These are phyloP conservation scores for Podarcis siculus DNA, from an alignment of 2,797 vertebrate genomes.

Conservation along the genomic window DNA sequence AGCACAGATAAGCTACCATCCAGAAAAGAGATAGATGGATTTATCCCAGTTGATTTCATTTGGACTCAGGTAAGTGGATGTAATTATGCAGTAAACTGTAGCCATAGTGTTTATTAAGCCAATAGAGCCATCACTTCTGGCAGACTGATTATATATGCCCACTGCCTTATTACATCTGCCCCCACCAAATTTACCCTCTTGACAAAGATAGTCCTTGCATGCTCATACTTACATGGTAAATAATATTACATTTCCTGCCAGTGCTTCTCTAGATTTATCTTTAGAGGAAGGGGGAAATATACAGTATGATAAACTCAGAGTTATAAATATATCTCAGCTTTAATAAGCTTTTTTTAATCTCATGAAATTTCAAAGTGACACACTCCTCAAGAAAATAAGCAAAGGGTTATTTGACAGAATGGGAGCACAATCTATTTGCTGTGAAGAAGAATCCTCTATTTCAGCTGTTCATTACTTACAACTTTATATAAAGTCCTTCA, in stretches of 20 bases:
- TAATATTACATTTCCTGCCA: not conserved
- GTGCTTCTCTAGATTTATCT: conserved; percentile 9
- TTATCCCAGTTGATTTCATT: not conserved
- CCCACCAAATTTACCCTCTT: not conserved
- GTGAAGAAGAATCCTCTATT: not conserved
- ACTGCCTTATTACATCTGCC: not conserved
- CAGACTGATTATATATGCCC: not conserved
- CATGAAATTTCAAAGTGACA: conserved; percentile 10
- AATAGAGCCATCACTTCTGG: not conserved
- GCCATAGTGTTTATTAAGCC: not conserved
- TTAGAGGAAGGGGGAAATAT: not conserved
- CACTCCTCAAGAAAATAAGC: not conserved
- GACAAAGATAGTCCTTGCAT: not conserved
- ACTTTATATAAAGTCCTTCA: conserved; percentile 12
- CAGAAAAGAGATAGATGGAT: not conserved
- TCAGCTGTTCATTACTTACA: not conserved
- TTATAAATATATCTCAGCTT: conserved; percentile 18
- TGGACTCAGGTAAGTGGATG: not conserved
- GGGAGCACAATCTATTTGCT: not conserved
- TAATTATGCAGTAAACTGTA: not conserved
- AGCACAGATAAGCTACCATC: not conserved
- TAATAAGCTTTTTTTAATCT: conserved; percentile 29
- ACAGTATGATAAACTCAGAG: not conserved
- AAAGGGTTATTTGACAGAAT: conserved; percentile 28
- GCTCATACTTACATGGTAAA: conserved; percentile 15